Percentiles rank a stretch among this genome's conserved stretches.
Conservation (phyloP, 2,888 invertebrate species). For the Acleris holmiana region DNA sequence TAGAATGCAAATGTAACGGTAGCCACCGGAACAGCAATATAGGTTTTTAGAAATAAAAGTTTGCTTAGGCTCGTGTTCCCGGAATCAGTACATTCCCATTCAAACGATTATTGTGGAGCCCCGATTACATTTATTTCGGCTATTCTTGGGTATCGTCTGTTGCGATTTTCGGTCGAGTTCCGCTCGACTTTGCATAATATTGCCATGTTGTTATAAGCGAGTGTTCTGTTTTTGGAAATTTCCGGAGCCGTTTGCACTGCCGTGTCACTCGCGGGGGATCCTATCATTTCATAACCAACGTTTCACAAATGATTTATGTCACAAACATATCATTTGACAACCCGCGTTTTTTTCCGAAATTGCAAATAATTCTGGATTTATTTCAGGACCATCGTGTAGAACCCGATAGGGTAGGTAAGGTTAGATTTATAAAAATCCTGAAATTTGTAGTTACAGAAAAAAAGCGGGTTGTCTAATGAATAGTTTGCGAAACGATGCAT, state of each 20-base stretch:
- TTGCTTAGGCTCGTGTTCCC: conserved; percentile 48
- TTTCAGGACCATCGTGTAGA: no score
- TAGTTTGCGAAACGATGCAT: no score
- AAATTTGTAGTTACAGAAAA: no score
- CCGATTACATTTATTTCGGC: conserved; percentile 78
- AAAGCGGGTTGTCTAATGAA: no score
- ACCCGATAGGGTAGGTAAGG: no score
- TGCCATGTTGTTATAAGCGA: conserved; percentile 38
- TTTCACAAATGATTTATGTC: no score
- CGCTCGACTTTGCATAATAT: conserved; percentile 56
- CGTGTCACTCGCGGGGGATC: not conserved
- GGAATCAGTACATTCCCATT: conserved; percentile 81
- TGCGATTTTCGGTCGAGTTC: conserved; percentile 46
- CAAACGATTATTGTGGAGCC: conserved; percentile 80
- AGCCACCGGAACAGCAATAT: conserved; percentile 37
- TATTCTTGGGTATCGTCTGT: conserved; percentile 54
- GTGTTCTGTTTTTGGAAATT: conserved; percentile 23
- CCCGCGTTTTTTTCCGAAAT: no score
- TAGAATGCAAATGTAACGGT: not conserved
- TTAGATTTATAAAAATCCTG: no score
- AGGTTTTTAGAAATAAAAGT: conserved; percentile 48
- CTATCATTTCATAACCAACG: no score
- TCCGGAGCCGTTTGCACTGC: not conserved
- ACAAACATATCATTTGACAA: no score
- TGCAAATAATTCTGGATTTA: no score